Base-by-base conservation (phyloP, 2,113 vertebrate genomes). In the Lasiurus borealis region DNA sequence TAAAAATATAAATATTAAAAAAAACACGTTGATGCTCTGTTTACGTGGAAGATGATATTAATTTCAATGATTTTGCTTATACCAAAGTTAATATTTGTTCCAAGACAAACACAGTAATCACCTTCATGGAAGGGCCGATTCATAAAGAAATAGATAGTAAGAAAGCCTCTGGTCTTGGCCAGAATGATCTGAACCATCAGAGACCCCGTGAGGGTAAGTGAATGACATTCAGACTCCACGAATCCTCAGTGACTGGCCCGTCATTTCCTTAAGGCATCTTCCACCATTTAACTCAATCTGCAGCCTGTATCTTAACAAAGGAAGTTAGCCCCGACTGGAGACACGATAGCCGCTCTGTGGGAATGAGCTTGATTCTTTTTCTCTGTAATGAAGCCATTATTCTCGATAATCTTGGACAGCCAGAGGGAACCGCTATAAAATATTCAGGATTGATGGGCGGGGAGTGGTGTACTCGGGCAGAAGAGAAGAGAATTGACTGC, bases 391-490 rank as follows among this genome's bases (percentile, higher is more conserved):
- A 96, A 97, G 85, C 85, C 8, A 80, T 97, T 72, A 91, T 72
- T 97, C 90, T 96, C 78, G 62, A 76, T 95, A 36, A 81, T 95
- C 94, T 88, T 89, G 96, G 36, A 50, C 96, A 69, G 95, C 94
- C 78, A 94, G 27, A 95, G 50, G 66, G 96, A 57, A 80, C 80
- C 68, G 66, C 82, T 88, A 94, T 96, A 97, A 97, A 97, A 97
- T 93, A 95, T 94, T 88, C 77, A 71, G 59, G 95, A 94, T 93
- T 81, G 78, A 96, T 97, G 90, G 92, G 90, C 14, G 2, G 68
- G 36, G 66, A 44, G 66, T 78, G 78, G 57, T 31, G n/a, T 76
- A n/a, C 31, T 0, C 2, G 48, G 86, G n/a, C 5, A 86, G 84
- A 4, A 83, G 85, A 50, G 31, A 76, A 86, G 25, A 93, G 16